Base-by-base conservation (phyloP, 2,888 invertebrate genomes). In the Hydroisotoma schaefferi region DNA sequence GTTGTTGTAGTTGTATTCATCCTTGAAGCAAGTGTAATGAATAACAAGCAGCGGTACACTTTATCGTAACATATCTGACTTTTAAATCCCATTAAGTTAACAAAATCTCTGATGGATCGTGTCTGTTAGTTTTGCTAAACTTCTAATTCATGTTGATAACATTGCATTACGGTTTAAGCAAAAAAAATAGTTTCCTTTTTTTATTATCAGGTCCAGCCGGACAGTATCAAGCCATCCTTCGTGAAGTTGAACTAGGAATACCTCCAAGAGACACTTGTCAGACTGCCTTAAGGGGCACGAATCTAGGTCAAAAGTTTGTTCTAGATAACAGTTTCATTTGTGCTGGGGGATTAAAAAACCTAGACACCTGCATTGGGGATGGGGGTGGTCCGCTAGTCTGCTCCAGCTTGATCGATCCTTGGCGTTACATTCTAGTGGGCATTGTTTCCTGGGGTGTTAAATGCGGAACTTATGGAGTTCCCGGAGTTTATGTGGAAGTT, bases 291-390 rank as follows among this genome's bases (percentile, higher is more conserved):
- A 54, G 67, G 25, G 57, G 46, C 38, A 72, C 72, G n/a, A 63
- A 66, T 55, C 59, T 72, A 8, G 68, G 68, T 5, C 15, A n/a
- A 8, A 55, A 51, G 0, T 72, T 72, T 43, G 65, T 55, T 37
- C 64, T 72, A 10, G 70, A 72, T 49, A 25, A 29, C 15, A 69
- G 67, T 44, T 72, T 69, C 43, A 52, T 72, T 12, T 72, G 72
- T 59, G 72, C 72, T 3, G 72, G 72, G 28, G 72, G 72, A 43
- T 57, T 65, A 15, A 65, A 66, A 29, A 64, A 57, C 8, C 62
- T 61, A n/a, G 72, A 72, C 33, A 68, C 65, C n/a, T 72, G 72
- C 23, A 48, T 69, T 37, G 71, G 69, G 15, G 68, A 64, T 52
- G 58, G 57, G 43, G 59, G 59, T 47, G 26, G 47, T 25, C 69